These are phyloP conservation scores for Neodiprion fabricii DNA, from an alignment of 1,140 invertebrate genomes.

Conservation along the genomic window DNA sequence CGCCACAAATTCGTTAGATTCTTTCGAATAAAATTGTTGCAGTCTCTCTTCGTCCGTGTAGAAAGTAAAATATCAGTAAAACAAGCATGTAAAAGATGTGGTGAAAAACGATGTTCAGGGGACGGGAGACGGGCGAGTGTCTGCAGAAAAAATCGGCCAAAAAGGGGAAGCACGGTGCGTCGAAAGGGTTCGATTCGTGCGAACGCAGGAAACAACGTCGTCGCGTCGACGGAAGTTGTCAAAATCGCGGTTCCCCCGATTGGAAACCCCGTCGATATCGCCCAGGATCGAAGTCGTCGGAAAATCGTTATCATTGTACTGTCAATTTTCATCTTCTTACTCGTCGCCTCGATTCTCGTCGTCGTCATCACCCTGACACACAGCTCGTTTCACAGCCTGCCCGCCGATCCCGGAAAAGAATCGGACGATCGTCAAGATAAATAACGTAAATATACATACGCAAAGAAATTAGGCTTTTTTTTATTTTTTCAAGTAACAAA, in stretches of 20 bases:
- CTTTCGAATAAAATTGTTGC: too few relatives aligned
- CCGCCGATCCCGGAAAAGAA: constrained; percentile 43
- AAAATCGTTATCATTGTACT: constrained; percentile 70
- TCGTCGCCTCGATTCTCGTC: constrained; percentile 71
- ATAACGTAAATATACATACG: constrained; percentile 39
- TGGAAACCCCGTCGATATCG: constrained; percentile 52
- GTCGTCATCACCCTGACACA: constrained; percentile 77
- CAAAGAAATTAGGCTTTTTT: neutral
- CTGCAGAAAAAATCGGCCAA: constrained; percentile 39
- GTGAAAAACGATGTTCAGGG: constrained; percentile 38
- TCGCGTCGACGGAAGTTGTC: constrained; percentile 52
- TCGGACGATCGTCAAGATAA: constrained; percentile 45
- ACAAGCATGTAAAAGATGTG: too few relatives aligned
- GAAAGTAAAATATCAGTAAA: too few relatives aligned
- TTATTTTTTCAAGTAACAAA: neutral
- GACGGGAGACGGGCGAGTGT: constrained; percentile 52
- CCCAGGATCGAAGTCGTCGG: constrained; percentile 67
- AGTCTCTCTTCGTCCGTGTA: too few relatives aligned
- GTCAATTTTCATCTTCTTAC: constrained; percentile 71
- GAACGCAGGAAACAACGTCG: constrained; percentile 47
- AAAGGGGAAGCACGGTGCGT: constrained; percentile 34
- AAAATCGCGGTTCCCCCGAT: constrained; percentile 15
- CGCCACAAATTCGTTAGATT: neutral
- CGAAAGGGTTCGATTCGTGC: constrained; percentile 55
- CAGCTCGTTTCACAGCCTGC: constrained; percentile 61